Percentiles rank a stretch among this genome's conserved stretches.
Conservation (phyloP, 2,797 vertebrate genomes). For the Lycodopsis pacificus region DNA sequence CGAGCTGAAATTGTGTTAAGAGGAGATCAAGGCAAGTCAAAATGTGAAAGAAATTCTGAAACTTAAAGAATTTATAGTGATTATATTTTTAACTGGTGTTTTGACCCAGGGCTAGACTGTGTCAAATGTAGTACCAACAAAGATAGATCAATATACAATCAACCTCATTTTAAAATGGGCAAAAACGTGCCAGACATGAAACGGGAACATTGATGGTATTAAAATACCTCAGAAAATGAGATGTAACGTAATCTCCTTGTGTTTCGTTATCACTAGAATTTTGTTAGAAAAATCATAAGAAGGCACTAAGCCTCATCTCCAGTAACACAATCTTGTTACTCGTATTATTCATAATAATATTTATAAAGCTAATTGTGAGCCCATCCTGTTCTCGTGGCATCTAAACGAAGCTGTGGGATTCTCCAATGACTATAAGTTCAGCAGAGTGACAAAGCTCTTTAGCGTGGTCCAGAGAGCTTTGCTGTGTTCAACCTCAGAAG, state of each 20-base stretch:
- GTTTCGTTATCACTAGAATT: neutral
- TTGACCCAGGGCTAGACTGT: neutral
- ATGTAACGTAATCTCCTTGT: neutral
- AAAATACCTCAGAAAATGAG: neutral
- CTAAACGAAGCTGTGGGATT: slow-evolving; percentile 33
- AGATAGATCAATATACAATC: neutral
- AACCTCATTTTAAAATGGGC: neutral
- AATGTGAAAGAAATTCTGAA: slow-evolving; percentile 39
- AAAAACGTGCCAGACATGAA: neutral
- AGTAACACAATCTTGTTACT: slow-evolving; percentile 1
- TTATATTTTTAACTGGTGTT: slow-evolving; percentile 2
- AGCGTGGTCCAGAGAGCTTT: slow-evolving; percentile 51
- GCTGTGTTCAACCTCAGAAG: slow-evolving; percentile 55
- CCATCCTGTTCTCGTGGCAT: slow-evolving; percentile 27
- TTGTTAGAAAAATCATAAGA: neutral
- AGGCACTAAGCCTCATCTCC: slow-evolving; percentile 2
- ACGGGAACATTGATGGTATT: neutral
- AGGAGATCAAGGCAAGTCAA: slow-evolving; percentile 40
- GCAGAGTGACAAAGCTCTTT: slow-evolving; percentile 35
- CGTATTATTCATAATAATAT: slow-evolving; percentile 8
- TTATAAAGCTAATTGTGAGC: slow-evolving; percentile 16
- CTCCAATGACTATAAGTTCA: slow-evolving; percentile 33
- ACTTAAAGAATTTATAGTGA: slow-evolving; percentile 21
- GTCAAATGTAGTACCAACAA: slow-evolving; percentile 4
- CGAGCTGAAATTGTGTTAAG: slow-evolving; percentile 40